Percentiles rank a stretch among this genome's conserved stretches.
These are phyloP conservation scores for Odontocerum albicorne DNA, from an alignment of 2,888 invertebrate genomes.

Conservation along the genomic window DNA sequence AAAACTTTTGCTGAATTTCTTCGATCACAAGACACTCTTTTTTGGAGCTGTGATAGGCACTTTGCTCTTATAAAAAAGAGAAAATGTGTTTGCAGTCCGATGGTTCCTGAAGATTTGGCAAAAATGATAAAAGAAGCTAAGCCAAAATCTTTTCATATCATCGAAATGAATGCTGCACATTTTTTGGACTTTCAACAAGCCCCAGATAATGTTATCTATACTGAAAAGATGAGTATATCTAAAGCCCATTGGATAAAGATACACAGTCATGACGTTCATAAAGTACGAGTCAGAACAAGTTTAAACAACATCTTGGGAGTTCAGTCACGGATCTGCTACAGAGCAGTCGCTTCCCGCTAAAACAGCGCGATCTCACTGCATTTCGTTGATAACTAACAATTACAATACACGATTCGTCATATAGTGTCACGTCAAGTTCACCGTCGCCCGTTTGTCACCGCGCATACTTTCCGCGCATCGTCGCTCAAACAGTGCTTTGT, in stretches of 20 bases:
- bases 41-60: constrained; percentile 35
- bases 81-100: constrained; percentile 23
- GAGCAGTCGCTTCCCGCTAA: too few relatives aligned
- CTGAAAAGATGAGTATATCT: constrained; percentile 29
- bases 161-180: constrained; percentile 24
- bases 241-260: constrained; percentile 29
- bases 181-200: constrained; percentile 32
- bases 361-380: too few relatives aligned
- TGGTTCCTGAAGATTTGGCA: constrained; percentile 31
- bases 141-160: constrained; percentile 26
- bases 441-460: too few relatives aligned
- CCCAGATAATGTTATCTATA: constrained; percentile 30
- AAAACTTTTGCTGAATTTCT: constrained; percentile 32
- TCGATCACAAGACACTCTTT: constrained; percentile 36
- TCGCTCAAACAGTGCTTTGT: too few relatives aligned
- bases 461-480: too few relatives aligned
- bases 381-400: too few relatives aligned
- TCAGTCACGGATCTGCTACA: too few relatives aligned
- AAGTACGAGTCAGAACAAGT: neutral
- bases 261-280: neutral
- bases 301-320: neutral
- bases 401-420: too few relatives aligned
- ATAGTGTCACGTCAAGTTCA: too few relatives aligned
- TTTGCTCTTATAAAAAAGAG: constrained; percentile 36
- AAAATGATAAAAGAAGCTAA: constrained; percentile 32